Evolutionary conservation across 2,888 invertebrate species (phyloP).

Genomic region (Eumacrocentrus americanus): DNA sequence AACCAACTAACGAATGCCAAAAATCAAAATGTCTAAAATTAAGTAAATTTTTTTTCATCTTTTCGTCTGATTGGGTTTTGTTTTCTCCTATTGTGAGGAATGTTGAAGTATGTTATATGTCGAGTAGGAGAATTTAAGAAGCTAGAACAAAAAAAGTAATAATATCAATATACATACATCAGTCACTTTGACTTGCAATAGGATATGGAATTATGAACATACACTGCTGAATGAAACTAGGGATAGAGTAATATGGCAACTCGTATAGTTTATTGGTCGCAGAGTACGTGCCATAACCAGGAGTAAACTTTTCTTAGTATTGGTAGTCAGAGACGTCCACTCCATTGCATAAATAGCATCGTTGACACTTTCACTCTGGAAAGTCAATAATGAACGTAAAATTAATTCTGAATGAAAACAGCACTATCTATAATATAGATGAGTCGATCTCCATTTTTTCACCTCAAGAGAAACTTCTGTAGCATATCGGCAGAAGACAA

Average conservation of each 20-base stretch:
- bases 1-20: too few relatives aligned
- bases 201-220: not conserved
- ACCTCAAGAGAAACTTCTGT: slow-evolving; percentile 15
- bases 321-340: slow-evolving; percentile 21
- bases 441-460: too few relatives aligned
- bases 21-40: too few relatives aligned
- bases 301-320: not conserved
- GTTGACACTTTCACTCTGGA: slow-evolving; percentile 27
- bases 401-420: too few relatives aligned
- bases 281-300: not conserved
- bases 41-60: not conserved
- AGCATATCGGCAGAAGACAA: slow-evolving; percentile 3
- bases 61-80: slow-evolving; percentile 40
- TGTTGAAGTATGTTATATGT: slow-evolving; percentile 6
- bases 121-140: slow-evolving; percentile 10
- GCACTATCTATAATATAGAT: too few relatives aligned
- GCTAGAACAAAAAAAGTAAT: too few relatives aligned
- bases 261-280: not conserved
- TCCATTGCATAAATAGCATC: slow-evolving; percentile 26
- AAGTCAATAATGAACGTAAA: not conserved
- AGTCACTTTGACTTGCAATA: not conserved
- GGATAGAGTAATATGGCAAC: not conserved
- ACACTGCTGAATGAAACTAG: slow-evolving; percentile 7
- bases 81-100: not conserved
- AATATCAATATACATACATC: not conserved